Evolutionary conservation across 2,888 invertebrate species (phyloP).

Genomic region (Trichogramma evanescens): DNA sequence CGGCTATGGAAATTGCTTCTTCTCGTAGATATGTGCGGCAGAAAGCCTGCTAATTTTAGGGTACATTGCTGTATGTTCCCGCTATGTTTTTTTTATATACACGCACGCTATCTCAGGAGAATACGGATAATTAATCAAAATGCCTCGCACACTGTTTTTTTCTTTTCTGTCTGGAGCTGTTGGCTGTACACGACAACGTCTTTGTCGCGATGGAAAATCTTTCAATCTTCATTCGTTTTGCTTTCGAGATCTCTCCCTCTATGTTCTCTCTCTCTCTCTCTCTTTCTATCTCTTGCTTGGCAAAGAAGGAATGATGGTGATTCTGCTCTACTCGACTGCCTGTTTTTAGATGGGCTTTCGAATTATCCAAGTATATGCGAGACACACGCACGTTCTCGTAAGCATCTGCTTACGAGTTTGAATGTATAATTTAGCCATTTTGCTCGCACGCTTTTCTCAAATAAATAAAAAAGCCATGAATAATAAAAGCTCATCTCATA

Average conservation of each 20-base stretch:
- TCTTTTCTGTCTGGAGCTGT: neutral
- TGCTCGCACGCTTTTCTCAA: too few species aligned
- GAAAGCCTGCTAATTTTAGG: conserved; percentile 19
- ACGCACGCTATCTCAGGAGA: conserved; percentile 6
- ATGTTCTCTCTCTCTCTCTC: too few species aligned
- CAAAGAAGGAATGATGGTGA: too few species aligned
- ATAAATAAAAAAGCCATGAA: too few species aligned
- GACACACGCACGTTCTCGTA: neutral
- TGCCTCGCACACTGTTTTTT: neutral
- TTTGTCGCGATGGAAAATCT: conserved; percentile 15
- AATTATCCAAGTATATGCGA: too few species aligned
- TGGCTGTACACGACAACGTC: conserved; percentile 8
- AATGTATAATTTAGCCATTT: conserved; percentile 19
- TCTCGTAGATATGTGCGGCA: conserved; percentile 18
- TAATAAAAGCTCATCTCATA: too few species aligned
- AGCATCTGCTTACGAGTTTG: conserved; percentile 8
- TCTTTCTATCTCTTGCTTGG: too few species aligned
- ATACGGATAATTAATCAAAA: conserved; percentile 22
- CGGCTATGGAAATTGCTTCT: conserved; percentile 21
- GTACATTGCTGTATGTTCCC: conserved; percentile 6
- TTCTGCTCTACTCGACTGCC: too few species aligned
- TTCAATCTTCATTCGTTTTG: conserved; percentile 15
- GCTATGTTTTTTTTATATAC: neutral
- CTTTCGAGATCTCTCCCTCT: conserved; percentile 1
- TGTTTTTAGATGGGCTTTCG: too few species aligned